These are phyloP conservation scores for Rhinatrema bivittatum DNA, from an alignment of 2,797 vertebrate genomes.

Conservation along the genomic window DNA sequence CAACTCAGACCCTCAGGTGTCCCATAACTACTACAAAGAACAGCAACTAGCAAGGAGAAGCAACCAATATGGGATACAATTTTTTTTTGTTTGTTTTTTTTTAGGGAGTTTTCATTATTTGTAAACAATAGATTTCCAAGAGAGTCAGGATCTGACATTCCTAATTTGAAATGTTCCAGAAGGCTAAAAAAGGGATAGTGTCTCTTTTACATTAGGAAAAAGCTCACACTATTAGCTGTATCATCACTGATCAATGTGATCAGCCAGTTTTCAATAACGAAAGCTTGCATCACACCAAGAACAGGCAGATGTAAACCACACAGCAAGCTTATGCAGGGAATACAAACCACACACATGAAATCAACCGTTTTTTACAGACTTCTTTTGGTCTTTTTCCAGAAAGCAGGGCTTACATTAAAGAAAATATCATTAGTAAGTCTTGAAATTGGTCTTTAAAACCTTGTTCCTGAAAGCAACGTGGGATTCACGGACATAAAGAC, in stretches of 20 bases:
- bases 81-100: too few species aligned
- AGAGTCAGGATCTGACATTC: too few species aligned
- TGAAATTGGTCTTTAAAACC: too few species aligned
- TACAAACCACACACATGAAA: slow-evolving; percentile 11
- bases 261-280: slow-evolving; percentile 32
- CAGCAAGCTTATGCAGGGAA: slow-evolving; percentile 23
- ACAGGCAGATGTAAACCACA: slow-evolving; percentile 33
- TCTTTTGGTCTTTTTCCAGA: slow-evolving; percentile 24
- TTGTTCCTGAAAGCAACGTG: too few species aligned
- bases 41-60: too few species aligned
- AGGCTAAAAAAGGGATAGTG: slow-evolving; percentile 28
- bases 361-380: neutral
- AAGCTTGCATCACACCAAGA: slow-evolving; percentile 24
- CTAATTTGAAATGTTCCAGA: neutral
- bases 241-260: slow-evolving; percentile 60
- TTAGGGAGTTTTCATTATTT: too few species aligned
- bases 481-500: too few species aligned
- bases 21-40: too few species aligned
- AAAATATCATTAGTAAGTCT: slow-evolving; percentile 15
- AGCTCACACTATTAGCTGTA: slow-evolving; percentile 36
- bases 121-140: too few species aligned
- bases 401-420: slow-evolving; percentile 11
- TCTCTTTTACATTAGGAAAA: slow-evolving; percentile 33
- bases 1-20: too few species aligned
- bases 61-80: too few species aligned